These are phyloP conservation scores for Spilogale gracilis DNA, from an alignment of 2,113 vertebrate species.

Conservation along the genomic window DNA sequence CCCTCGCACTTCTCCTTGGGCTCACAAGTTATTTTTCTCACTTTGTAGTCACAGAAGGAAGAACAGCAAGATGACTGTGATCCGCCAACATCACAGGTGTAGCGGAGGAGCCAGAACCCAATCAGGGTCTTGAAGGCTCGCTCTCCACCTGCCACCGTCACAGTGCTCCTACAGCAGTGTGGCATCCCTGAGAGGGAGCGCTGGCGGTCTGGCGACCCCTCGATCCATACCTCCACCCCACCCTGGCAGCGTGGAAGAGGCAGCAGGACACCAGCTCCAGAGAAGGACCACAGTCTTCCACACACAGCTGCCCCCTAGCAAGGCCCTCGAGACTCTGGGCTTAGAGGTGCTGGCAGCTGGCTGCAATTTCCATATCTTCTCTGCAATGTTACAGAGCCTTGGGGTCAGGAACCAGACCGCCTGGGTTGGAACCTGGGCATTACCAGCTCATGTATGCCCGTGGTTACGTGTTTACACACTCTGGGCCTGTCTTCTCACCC, in stretches of 20 bases:
- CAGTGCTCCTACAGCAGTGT: background rate
- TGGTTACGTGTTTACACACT: rapidly evolving
- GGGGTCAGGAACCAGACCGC: background rate
- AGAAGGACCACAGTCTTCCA: background rate
- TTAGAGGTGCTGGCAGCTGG: background rate
- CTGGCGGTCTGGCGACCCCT: background rate
- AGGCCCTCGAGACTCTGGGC: background rate
- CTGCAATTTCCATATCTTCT: background rate
- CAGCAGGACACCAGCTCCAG: background rate
- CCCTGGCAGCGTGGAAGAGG: background rate
- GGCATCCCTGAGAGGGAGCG: background rate
- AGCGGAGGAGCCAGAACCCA: background rate
- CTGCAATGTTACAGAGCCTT: background rate
- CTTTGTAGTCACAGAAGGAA: background rate
- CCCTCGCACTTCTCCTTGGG: background rate
- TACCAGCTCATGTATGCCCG: rapidly evolving
- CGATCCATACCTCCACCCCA: background rate
- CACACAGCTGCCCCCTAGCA: background rate
- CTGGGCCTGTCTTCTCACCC: background rate
- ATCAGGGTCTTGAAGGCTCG: background rate
- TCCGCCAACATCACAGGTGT: background rate
- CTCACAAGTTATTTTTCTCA: background rate
- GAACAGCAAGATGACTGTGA: background rate
- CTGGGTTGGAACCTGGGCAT: background rate
- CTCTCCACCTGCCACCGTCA: background rate